Percentiles rank a stretch among this genome's conserved stretches.
Conservation (phyloP, 2,797 vertebrate genomes). For the Melanotaenia nigrans region DNA sequence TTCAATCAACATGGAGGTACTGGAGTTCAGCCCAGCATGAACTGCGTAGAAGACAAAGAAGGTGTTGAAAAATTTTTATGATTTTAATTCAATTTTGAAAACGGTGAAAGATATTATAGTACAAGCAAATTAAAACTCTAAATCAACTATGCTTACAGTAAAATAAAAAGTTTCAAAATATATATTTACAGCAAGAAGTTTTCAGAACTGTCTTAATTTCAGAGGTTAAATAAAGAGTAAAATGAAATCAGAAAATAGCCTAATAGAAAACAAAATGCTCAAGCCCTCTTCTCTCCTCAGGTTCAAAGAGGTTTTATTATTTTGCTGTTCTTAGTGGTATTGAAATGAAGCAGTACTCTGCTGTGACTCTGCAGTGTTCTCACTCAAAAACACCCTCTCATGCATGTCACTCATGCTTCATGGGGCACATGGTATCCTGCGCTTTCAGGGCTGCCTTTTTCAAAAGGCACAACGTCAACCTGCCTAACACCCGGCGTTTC, state of each 20-base stretch:
- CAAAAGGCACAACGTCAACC: constrained; percentile 38
- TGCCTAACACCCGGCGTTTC: constrained; percentile 34
- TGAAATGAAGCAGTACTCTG: constrained; percentile 30
- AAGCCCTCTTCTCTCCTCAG: not conserved
- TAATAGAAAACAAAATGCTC: constrained; percentile 14
- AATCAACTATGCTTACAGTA: not conserved
- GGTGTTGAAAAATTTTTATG: not conserved
- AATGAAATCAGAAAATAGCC: constrained; percentile 17
- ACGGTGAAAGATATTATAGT: not conserved
- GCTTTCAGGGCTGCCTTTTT: constrained; percentile 45
- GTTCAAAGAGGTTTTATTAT: not conserved
- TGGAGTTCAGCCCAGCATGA: not conserved
- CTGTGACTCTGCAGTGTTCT: constrained; percentile 30
- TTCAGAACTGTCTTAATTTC: constrained; percentile 1
- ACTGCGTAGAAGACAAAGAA: not conserved
- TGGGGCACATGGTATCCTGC: constrained; percentile 26
- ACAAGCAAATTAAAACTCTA: not conserved
- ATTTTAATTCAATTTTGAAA: not conserved
- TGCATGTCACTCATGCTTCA: constrained; percentile 49
- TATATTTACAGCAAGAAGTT: not conserved
- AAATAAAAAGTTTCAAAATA: not conserved
- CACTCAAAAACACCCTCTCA: constrained; percentile 31
- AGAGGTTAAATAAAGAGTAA: not conserved
- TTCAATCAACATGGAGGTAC: not conserved
- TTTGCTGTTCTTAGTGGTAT: constrained; percentile 12